Evolutionary conservation across 2,888 invertebrate species (phyloP).

Genomic region (Lagria hirta): DNA sequence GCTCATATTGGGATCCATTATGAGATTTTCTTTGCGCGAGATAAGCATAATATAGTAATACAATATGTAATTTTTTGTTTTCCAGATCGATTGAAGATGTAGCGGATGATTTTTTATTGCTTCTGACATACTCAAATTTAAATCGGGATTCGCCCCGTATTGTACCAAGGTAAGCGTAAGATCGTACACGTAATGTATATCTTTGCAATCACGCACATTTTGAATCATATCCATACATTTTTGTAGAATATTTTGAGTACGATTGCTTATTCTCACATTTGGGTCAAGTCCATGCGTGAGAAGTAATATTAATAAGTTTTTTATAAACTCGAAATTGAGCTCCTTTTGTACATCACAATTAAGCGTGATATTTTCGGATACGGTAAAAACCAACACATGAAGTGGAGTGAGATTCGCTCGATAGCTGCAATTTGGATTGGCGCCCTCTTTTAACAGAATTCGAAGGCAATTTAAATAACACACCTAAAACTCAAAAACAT

Average conservation of each 20-base stretch:
- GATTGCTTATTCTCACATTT: conserved; percentile 60
- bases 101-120: conserved; percentile 51
- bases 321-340: conserved; percentile 69
- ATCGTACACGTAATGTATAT: conserved; percentile 70
- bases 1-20: conserved; percentile 63
- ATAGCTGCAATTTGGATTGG: conserved; percentile 73
- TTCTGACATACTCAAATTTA: conserved; percentile 59
- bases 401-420: conserved; percentile 68
- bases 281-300: conserved; percentile 70
- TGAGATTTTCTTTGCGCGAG: conserved; percentile 65
- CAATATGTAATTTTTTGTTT: conserved; percentile 63
- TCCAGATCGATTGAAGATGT: conserved; percentile 56
- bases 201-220: conserved; percentile 65
- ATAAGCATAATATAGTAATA: conserved; percentile 72
- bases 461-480: conserved; percentile 72
- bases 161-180: conserved; percentile 68
- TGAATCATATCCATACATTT: conserved; percentile 71
- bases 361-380: conserved; percentile 69
- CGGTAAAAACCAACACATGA: conserved; percentile 70
- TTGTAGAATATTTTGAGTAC: conserved; percentile 70
- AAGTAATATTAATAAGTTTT: conserved; percentile 65
- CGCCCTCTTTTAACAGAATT: conserved; percentile 68
- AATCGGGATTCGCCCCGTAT: conserved; percentile 73
- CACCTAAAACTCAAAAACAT: too few species aligned
- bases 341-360: conserved; percentile 68